Conservation (phyloP, 2,797 vertebrate species). For the Anomalospiza imberbis region DNA sequence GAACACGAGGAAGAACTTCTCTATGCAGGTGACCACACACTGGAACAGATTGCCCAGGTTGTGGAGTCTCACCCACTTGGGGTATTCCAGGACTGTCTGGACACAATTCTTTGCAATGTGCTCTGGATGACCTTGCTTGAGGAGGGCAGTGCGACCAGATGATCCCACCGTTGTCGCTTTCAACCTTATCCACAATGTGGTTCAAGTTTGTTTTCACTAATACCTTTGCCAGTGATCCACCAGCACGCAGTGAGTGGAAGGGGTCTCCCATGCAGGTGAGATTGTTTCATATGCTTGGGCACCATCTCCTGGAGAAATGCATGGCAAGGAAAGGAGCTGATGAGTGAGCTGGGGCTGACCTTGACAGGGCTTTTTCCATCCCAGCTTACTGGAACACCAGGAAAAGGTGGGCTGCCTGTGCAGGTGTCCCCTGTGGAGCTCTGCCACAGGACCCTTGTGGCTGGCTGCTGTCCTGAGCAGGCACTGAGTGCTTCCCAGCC, state of each 20-base stretch:
- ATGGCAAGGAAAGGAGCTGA: rapidly evolving
- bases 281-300: background rate
- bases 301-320: background rate
- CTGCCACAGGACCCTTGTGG: conserved; percentile 88
- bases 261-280: background rate
- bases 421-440: conserved; percentile 84
- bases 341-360: background rate
- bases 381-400: conserved; percentile 88
- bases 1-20: background rate
- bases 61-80: background rate
- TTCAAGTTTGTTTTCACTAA: background rate
- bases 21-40: background rate
- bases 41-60: background rate
- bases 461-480: conserved; percentile 91
- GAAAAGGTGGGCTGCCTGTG: conserved; percentile 80
- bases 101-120: background rate
- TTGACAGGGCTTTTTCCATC: background rate
- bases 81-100: background rate
- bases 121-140: background rate
- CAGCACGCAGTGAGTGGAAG: background rate
- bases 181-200: background rate
- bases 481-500: conserved; percentile 87
- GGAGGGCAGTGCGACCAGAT: background rate
- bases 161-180: background rate
- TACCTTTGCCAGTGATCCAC: background rate